These are phyloP conservation scores for Microctonus hyperodae DNA, from an alignment of 2,888 invertebrate species.

Conservation along the genomic window DNA sequence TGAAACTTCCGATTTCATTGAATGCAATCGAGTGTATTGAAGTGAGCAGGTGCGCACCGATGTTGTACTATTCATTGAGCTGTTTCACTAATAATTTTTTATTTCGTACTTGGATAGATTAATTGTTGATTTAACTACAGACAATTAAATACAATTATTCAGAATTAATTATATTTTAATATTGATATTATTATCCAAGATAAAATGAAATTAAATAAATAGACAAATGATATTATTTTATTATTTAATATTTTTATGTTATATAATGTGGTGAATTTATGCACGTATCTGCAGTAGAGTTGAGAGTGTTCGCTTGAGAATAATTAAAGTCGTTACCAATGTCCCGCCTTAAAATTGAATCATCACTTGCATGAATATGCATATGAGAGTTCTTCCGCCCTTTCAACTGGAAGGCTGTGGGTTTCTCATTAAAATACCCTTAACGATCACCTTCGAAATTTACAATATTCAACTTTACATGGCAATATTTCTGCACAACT, in stretches of 20 bases:
- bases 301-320: constrained; percentile 29
- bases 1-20: not conserved
- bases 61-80: not conserved
- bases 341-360: constrained; percentile 45
- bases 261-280: constrained; percentile 9
- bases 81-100: not conserved
- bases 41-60: not conserved
- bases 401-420: constrained; percentile 19
- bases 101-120: not conserved
- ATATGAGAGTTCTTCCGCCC: constrained; percentile 24
- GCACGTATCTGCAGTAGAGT: not conserved
- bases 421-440: constrained; percentile 43
- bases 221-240: not conserved
- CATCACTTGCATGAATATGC: constrained; percentile 44
- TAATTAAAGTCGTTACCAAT: constrained; percentile 46
- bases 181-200: no score
- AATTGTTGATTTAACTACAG: not conserved
- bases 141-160: no score
- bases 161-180: no score
- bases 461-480: constrained; percentile 9
- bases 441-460: constrained; percentile 36
- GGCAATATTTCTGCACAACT: not conserved
- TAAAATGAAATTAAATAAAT: not conserved
- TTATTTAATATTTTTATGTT: not conserved
- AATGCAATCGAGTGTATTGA: not conserved